Conservation (phyloP, 2,797 vertebrate species). For the Microctenopoma steveboyesi region DNA sequence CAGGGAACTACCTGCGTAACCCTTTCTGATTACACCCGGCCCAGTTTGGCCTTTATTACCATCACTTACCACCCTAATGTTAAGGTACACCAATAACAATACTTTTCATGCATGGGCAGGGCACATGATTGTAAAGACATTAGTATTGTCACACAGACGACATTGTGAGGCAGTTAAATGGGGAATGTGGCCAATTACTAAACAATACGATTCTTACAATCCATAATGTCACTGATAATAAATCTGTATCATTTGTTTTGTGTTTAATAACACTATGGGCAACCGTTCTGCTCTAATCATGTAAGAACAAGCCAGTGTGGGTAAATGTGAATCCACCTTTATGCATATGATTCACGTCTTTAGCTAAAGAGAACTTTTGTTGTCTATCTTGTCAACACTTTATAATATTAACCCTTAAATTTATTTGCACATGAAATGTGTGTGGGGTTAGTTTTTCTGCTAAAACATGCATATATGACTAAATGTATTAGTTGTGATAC, state of each 20-base stretch:
- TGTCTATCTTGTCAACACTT: neutral
- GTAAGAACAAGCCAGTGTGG: neutral
- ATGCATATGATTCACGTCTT: neutral
- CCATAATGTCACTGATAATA: neutral
- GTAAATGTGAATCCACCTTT: neutral
- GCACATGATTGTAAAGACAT: constrained; percentile 40
- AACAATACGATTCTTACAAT: constrained; percentile 4
- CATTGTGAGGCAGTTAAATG: constrained; percentile 24
- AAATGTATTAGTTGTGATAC: no score
- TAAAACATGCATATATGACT: no score
- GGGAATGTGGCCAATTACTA: neutral
- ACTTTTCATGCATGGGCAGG: neutral
- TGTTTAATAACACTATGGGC: no score
- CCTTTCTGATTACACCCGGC: neutral
- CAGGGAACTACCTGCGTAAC: neutral
- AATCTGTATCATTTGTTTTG: neutral
- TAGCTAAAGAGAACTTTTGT: neutral
- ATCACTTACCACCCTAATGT: constrained; percentile 7
- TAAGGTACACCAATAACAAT: constrained; percentile 17
- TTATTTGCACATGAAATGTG: no score
- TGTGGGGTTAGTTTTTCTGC: no score
- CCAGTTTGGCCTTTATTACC: neutral
- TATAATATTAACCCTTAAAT: neutral
- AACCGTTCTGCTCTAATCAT: neutral
- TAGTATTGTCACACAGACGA: constrained; percentile 16